A percentile compares a stretch with the other conserved stretches of the same genome.
Conservation (phyloP, 2,113 vertebrate genomes). For the Oplegnathus fasciatus region DNA sequence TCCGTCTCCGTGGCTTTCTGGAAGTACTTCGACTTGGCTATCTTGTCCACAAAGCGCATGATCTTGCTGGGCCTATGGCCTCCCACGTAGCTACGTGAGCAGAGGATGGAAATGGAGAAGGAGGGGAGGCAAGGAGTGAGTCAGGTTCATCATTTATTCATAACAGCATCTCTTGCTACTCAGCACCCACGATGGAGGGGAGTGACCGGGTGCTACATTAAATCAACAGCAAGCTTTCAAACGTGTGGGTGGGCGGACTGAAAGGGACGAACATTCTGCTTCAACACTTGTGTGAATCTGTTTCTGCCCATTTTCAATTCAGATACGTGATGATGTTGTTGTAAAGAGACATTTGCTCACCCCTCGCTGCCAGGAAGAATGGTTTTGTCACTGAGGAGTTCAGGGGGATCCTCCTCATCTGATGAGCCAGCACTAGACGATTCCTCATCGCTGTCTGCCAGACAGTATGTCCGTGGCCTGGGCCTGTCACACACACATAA, state of each 20-base stretch:
- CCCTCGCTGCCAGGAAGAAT: conserved; percentile 88
- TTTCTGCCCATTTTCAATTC: conserved; percentile 29
- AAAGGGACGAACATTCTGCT: conserved; percentile 41
- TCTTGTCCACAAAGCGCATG: conserved; percentile 99
- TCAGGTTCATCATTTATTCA: conserved; percentile 83
- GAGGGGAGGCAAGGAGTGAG: conserved; percentile 61
- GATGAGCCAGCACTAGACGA: conserved; percentile 98
- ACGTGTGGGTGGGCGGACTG: conserved; percentile 41
- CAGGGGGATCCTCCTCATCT: conserved; percentile 94
- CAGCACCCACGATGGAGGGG: conserved; percentile 52
- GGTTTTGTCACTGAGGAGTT: conserved; percentile 89
- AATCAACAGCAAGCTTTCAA: conserved; percentile 58
- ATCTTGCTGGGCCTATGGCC: conserved; percentile 97
- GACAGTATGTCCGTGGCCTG: conserved; percentile 94
- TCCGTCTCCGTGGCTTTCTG: conserved; percentile 99
- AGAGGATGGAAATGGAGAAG: conserved; percentile 42
- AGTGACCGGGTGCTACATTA: conserved; percentile 57
- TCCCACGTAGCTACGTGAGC: conserved; percentile 87
- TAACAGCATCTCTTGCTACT: conserved; percentile 67
- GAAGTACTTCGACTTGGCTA: conserved; percentile 99
- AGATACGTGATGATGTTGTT: background rate
- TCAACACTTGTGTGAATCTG: conserved; percentile 35
- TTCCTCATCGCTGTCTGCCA: conserved; percentile 98
- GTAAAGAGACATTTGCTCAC: conserved; percentile 82
- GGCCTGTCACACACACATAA: conserved; percentile 68